Base-by-base conservation (phyloP, 2,888 invertebrate species). In the Hartigia nigra region DNA sequence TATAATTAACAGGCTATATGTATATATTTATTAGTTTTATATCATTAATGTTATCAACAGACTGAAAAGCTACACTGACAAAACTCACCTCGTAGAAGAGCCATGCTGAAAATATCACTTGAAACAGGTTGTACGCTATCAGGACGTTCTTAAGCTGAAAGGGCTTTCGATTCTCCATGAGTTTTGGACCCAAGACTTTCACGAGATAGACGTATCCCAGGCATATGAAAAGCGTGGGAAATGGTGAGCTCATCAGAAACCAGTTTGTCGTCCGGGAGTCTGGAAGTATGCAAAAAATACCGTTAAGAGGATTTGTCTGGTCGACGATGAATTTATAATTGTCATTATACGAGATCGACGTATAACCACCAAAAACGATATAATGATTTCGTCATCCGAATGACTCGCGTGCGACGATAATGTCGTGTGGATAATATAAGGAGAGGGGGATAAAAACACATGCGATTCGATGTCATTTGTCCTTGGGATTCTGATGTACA, bases 161-260 rank as follows among this genome's bases (percentile, higher is more conserved):
- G 83, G 98, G 97, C 93, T 97, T 97, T 90, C 98, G 95, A 93
- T 97, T 96, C 92, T 96, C 96, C 98, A 98, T 98, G 90, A 96
- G 92, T 92, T 95, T 95, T 87, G 98, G 98, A 81, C 98, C 98
- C 91, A 96, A 91, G 90, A 96, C 95, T 95, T 97, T 97, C 92
- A 98, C 98, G 92, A 97, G 92, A 93, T 96, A 96, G 88, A 98
- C 95, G 93, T 98, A 99, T 90, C 94, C 92, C 91, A 98, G 93
- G 93, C 98, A 98, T 92, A 98, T 96, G 92, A 96, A 93, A 92
- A 98, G 93, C 87, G 98, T 98, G 88, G 98, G 98, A 90, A 97
- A 95, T 82, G 98, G 98, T 87, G 97, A 97, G 90, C 96, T 96
- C 97, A 99, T 98, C 93, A 98, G 94, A 89, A 96, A 95, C 97